phyloP scores from a whole-genome alignment of 2,888 invertebrate genomes.

The Patella depressa region DNA sequence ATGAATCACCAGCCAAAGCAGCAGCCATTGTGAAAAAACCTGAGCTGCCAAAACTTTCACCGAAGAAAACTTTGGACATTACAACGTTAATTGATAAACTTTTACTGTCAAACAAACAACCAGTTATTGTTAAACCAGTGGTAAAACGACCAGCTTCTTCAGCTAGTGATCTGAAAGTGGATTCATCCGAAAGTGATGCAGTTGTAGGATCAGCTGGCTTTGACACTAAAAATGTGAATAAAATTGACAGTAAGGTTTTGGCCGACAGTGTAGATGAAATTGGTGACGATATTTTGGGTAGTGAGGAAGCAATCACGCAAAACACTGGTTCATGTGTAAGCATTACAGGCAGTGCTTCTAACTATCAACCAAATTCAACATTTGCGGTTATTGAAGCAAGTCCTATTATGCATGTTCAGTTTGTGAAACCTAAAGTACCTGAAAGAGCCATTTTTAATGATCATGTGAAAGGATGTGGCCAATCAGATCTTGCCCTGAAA shows the following conservation, averaged over 20 bases:
- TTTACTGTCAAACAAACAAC: slow-evolving; percentile 49
- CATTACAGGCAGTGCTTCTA: too few species aligned
- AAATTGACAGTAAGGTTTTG: neutral
- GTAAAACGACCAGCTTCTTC: neutral
- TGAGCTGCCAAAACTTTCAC: slow-evolving; percentile 28
- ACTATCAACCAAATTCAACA: neutral
- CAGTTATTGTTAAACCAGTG: neutral
- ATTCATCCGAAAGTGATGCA: too few species aligned
- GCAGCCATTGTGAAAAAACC: neutral
- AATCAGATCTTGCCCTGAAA: neutral
- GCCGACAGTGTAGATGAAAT: neutral
- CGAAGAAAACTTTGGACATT: slow-evolving; percentile 52
- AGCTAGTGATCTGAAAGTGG: neutral
- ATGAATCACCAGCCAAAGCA: neutral
- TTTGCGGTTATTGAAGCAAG: slow-evolving; percentile 3
- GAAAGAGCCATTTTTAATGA: too few species aligned
- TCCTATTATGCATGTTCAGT: slow-evolving; percentile 1
- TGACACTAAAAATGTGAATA: slow-evolving; percentile 4
- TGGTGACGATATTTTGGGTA: neutral
- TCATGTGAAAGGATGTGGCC: neutral
- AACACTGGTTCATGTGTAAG: neutral
- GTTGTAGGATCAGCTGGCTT: neutral
- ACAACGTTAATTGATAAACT: slow-evolving; percentile 63
- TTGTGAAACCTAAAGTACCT: neutral
- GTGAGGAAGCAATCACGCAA: neutral